Evolutionary conservation across 2,888 invertebrate genomes (phyloP), one percentile per base, ranked within the genome.

Genomic region (Pecten maximus): DNA sequence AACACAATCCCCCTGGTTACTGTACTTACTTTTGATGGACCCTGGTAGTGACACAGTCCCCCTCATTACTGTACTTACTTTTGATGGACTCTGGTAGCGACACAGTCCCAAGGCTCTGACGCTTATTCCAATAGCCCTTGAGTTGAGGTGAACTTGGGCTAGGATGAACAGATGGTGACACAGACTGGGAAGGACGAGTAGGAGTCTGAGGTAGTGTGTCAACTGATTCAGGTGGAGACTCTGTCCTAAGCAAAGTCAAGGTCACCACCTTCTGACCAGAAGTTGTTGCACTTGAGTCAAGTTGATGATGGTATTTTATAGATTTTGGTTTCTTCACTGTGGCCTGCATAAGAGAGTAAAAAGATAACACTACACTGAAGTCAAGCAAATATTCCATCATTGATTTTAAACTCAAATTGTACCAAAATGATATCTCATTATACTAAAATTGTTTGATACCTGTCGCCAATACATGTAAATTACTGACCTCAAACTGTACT

Each of bases 401-500:
- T n/a, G n/a, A 44, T 44, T 44, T 44, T 6, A 44, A 44, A 44
- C 12, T 44, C 6, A 44, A 12, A 44, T 44, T 44, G n/a, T n/a
- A n/a, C n/a, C n/a, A n/a, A n/a, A n/a, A n/a, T n/a, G n/a, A n/a
- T n/a, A n/a, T n/a, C n/a, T n/a, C n/a, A n/a, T n/a, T n/a, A n/a
- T n/a, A n/a, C n/a, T n/a, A n/a, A n/a, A n/a, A n/a, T n/a, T n/a
- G n/a, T n/a, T n/a, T n/a, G n/a, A n/a, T n/a, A n/a, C n/a, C n/a
- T n/a, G n/a, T n/a, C n/a, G n/a, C n/a, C n/a, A n/a, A n/a, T n/a
- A n/a, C n/a, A n/a, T n/a, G n/a, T n/a, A n/a, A n/a, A n/a, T n/a
- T n/a, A 87, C 94, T 91, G 93, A 96, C 96, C 95, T 96, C 96
- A 94, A 96, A 96, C 23, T 93, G 95, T 40, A 97, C 96, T 35